Conservation (phyloP, 2,888 invertebrate species). For the Chromoteleia sp. region DNA sequence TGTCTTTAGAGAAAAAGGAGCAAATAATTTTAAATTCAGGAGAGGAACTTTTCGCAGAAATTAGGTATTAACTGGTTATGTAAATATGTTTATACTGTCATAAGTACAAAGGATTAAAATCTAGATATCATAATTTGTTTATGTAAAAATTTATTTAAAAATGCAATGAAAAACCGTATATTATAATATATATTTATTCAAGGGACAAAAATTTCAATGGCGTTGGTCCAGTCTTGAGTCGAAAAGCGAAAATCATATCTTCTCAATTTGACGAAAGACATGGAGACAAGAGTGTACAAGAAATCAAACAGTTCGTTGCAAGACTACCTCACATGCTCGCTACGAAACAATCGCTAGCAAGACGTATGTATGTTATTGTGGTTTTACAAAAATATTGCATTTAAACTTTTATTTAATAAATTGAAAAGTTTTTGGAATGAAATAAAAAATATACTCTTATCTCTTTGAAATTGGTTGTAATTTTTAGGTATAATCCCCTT, state of each 20-base stretch:
- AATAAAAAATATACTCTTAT: no score
- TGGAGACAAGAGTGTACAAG: conserved; percentile 95
- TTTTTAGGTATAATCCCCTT: no score
- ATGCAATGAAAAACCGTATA: not conserved
- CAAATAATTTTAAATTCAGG: conserved; percentile 93
- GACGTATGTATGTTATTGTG: no score
- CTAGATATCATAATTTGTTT: no score
- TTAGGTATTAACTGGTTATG: conserved; percentile 84
- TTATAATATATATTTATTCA: not conserved
- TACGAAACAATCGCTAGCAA: conserved; percentile 93
- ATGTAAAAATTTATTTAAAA: no score
- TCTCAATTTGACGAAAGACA: conserved; percentile 94
- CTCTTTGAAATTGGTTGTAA: no score
- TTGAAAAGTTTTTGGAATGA: no score
- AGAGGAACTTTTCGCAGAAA: conserved; percentile 94
- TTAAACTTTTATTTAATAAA: no score
- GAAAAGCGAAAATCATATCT: conserved; percentile 94
- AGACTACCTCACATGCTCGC: conserved; percentile 94
- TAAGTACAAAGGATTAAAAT: no score
- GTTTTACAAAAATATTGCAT: no score
- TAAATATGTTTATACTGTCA: not conserved
- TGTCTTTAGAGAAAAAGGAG: conserved; percentile 89
- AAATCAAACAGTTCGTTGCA: conserved; percentile 97
- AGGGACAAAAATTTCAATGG: conserved; percentile 97
- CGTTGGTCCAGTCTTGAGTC: conserved; percentile 93